Evolutionary conservation across 2,888 invertebrate species (phyloP).

Genomic region (Athrips mouffetella): DNA sequence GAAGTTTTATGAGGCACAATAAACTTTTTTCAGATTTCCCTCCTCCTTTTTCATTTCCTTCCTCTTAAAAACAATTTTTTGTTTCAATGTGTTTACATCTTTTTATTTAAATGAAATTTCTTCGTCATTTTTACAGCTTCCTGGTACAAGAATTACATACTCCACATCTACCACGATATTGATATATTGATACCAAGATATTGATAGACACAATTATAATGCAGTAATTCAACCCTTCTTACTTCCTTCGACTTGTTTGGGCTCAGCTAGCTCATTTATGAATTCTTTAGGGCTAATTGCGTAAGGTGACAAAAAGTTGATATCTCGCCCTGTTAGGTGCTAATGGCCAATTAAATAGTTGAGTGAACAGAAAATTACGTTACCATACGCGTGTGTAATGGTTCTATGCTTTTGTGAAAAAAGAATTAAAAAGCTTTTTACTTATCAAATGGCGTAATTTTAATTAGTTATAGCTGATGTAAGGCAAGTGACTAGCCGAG

Average conservation of each 20-base stretch:
- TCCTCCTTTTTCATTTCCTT: no score
- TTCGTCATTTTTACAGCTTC: no score
- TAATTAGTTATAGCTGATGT: no score
- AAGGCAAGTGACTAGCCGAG: no score
- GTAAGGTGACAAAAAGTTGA: background rate
- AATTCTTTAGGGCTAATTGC: background rate
- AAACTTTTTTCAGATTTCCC: no score
- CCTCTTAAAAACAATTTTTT: no score
- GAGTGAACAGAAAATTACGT: background rate
- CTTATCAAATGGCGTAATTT: no score
- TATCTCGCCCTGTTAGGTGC: background rate
- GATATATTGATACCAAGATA: constrained; percentile 9
- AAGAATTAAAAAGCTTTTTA: no score
- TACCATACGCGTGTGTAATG: background rate
- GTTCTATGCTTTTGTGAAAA: background rate
- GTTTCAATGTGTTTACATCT: background rate
- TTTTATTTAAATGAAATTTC: no score
- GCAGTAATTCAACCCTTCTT: constrained; percentile 6
- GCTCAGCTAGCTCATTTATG: background rate
- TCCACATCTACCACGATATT: background rate
- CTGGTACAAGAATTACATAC: background rate
- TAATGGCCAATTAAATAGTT: background rate
- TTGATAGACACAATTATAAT: constrained; percentile 17
- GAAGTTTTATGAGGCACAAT: no score
- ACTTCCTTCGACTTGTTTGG: background rate